Conservation (phyloP, 2,888 invertebrate species). For the Hermaeophaga mercurialis region DNA sequence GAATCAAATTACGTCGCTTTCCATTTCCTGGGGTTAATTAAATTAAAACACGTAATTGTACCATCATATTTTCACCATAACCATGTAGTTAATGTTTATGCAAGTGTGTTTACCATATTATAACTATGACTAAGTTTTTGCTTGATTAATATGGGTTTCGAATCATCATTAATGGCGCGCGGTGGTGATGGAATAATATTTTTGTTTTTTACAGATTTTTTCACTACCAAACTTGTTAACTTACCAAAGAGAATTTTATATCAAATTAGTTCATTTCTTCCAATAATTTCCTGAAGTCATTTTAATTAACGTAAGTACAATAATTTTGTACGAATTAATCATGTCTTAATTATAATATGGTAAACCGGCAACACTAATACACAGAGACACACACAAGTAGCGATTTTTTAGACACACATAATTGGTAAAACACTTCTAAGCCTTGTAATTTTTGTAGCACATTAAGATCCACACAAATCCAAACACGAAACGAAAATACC, state of each 20-base stretch:
- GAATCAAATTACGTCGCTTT: no score
- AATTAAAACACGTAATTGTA: slow-evolving; percentile 9
- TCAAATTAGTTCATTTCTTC: slow-evolving; percentile 8
- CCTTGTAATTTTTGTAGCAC: background rate
- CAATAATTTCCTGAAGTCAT: background rate
- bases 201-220: slow-evolving; percentile 16
- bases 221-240: slow-evolving; percentile 9
- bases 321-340: background rate
- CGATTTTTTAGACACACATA: slow-evolving; percentile 39
- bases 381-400: slow-evolving; percentile 42
- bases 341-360: slow-evolving; percentile 28
- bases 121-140: slow-evolving; percentile 20
- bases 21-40: background rate
- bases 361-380: slow-evolving; percentile 27
- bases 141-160: background rate
- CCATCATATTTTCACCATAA: slow-evolving; percentile 17
- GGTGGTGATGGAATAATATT: slow-evolving; percentile 9
- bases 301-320: slow-evolving; percentile 3
- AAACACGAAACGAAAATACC: background rate
- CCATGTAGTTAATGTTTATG: slow-evolving; percentile 22
- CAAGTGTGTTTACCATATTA: slow-evolving; percentile 31
- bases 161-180: background rate
- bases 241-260: background rate
- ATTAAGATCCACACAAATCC: background rate
- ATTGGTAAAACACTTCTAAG: slow-evolving; percentile 43